Conservation (phyloP, 1,140 invertebrate species). For the Drepana arcuata region DNA sequence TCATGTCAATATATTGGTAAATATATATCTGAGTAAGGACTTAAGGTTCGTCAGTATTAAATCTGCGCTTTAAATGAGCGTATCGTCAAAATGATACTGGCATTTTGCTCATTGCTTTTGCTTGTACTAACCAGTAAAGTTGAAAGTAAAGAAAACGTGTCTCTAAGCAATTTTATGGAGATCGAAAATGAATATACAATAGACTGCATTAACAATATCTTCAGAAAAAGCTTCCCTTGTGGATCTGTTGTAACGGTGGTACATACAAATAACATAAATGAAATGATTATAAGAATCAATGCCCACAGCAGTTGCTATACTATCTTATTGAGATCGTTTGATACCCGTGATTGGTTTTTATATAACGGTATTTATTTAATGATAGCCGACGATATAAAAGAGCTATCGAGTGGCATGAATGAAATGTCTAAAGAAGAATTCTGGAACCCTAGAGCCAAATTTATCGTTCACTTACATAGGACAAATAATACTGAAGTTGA, state of each 20-base stretch:
- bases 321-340: slow-evolving; percentile 15
- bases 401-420: slow-evolving; percentile 12
- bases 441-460: slow-evolving; percentile 27
- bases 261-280: no score
- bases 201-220: slow-evolving; percentile 6
- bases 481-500: slow-evolving; percentile 6
- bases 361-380: slow-evolving; percentile 22
- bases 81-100: no score
- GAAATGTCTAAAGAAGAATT: slow-evolving; percentile 19
- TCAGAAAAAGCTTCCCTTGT: slow-evolving; percentile 9
- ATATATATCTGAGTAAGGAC: no score
- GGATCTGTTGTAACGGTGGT: slow-evolving; percentile 11
- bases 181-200: slow-evolving; percentile 1
- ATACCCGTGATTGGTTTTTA: slow-evolving; percentile 8
- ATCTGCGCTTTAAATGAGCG: no score
- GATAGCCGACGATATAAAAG: slow-evolving; percentile 8
- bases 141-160: no score
- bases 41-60: no score
- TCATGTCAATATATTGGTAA: no score
- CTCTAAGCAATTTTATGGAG: background rate
- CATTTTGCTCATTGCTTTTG: no score
- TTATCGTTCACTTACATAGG: slow-evolving; percentile 15
- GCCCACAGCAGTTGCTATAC: no score
- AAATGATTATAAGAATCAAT: no score
- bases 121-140: no score